These are phyloP conservation scores for Heterochromis multidens DNA, from an alignment of 2,113 vertebrate genomes.

Conservation along the genomic window DNA sequence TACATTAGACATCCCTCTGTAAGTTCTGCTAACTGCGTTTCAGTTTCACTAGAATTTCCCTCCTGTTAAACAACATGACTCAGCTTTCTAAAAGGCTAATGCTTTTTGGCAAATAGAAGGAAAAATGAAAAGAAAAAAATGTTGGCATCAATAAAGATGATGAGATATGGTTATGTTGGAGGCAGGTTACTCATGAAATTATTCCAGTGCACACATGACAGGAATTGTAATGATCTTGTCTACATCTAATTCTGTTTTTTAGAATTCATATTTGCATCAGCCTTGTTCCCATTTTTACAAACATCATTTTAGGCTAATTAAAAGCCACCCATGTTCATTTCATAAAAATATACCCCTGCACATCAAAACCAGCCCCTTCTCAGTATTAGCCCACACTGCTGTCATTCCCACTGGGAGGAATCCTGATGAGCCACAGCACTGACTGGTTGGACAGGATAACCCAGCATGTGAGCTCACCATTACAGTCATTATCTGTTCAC, in stretches of 20 bases:
- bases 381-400: constrained; percentile 22
- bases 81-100: background rate
- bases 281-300: background rate
- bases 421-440: constrained; percentile 16
- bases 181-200: constrained; percentile 12
- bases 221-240: background rate
- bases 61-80: background rate
- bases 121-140: background rate
- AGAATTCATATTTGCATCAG: constrained; percentile 18
- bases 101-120: background rate
- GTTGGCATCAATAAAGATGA: constrained; percentile 8
- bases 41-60: background rate
- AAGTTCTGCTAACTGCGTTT: background rate
- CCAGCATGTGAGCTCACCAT: constrained; percentile 14
- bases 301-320: constrained; percentile 25
- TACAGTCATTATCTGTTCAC: constrained; percentile 19
- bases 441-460: constrained; percentile 42
- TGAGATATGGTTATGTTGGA: background rate
- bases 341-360: constrained; percentile 19
- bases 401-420: constrained; percentile 35
- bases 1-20: background rate
- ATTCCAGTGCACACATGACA: background rate
- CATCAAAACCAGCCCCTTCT: constrained; percentile 38
- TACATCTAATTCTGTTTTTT: background rate
- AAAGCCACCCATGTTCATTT: constrained; percentile 17